Percentiles rank a stretch among this genome's conserved stretches.
Conservation (phyloP, 2,113 vertebrate genomes). For the Crypturellus undulatus region DNA sequence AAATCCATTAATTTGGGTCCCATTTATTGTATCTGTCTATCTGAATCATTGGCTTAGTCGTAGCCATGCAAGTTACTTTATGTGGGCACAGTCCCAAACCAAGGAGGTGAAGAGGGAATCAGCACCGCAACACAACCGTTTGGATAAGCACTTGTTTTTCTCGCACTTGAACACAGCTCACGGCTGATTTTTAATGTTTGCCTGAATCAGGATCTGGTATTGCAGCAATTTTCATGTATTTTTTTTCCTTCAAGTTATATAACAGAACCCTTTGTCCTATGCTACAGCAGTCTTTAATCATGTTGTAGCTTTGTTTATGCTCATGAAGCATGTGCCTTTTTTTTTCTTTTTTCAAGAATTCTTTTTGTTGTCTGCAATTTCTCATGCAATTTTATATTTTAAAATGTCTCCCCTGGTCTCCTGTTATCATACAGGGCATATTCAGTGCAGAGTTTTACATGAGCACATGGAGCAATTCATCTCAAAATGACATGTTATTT, state of each 20-base stretch:
- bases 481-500: slow-evolving; percentile 71
- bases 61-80: neutral
- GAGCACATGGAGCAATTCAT: slow-evolving; percentile 37
- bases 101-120: neutral
- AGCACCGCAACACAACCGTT: neutral
- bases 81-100: neutral
- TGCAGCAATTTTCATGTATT: neutral
- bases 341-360: neutral
- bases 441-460: slow-evolving; percentile 11
- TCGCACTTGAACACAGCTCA: neutral
- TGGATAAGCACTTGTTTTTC: neutral
- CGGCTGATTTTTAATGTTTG: neutral
- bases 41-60: slow-evolving; percentile 6
- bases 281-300: neutral
- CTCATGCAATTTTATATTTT: slow-evolving; percentile 34
- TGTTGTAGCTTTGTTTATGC: neutral
- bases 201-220: neutral
- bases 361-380: slow-evolving; percentile 26
- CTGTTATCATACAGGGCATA: neutral
- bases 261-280: neutral
- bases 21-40: slow-evolving; percentile 7
- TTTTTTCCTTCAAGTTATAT: neutral
- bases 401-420: slow-evolving; percentile 22
- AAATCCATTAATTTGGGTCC: neutral
- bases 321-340: neutral